phyloP scores from a whole-genome alignment of 2,888 invertebrate species.

The Nudaria mundana region DNA sequence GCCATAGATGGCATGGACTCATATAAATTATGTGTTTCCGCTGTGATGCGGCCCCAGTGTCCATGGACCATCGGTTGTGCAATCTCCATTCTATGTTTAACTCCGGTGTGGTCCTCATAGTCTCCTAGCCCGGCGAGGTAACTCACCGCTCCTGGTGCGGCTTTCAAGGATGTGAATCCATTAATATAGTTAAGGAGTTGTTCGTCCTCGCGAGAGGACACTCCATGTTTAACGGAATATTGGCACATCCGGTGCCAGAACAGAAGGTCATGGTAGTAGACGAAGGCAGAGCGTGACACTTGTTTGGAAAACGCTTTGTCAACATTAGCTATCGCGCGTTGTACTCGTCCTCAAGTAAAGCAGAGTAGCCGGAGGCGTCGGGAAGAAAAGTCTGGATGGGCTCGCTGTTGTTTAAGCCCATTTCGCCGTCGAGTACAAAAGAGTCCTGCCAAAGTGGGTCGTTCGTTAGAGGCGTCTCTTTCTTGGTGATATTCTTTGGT shows the following conservation, averaged over 20 bases:
- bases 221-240: background rate
- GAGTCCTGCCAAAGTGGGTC: conserved; percentile 1
- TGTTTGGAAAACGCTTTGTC: background rate
- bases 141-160: background rate
- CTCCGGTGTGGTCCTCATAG: background rate
- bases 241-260: background rate
- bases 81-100: background rate
- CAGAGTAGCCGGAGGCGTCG: background rate
- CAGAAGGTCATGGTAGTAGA: background rate
- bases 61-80: background rate
- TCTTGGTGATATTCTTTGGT: background rate
- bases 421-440: background rate
- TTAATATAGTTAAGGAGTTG: background rate
- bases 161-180: background rate
- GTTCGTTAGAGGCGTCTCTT: background rate
- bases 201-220: background rate
- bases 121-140: background rate
- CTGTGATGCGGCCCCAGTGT: background rate
- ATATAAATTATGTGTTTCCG: background rate
- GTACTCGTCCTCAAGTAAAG: background rate
- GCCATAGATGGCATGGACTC: background rate
- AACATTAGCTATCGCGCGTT: background rate
- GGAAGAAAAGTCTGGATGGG: background rate
- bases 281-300: background rate
- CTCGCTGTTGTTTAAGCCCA: background rate